These are phyloP conservation scores for Zaprionus davidi DNA, from an alignment of 1,140 invertebrate genomes.

Conservation along the genomic window DNA sequence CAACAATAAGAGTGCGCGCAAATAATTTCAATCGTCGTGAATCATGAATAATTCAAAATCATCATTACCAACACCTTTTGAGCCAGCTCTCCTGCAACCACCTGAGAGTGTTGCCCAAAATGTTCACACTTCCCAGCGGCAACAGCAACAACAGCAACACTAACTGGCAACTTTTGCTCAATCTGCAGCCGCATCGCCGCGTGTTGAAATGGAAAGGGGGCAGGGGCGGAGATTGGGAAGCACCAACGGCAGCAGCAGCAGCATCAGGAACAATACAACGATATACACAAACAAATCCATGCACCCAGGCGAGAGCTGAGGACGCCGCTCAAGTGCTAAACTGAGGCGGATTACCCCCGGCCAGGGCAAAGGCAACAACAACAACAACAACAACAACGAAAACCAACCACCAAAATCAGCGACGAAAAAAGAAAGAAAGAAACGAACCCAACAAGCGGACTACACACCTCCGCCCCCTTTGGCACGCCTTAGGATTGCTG, in stretches of 20 bases:
- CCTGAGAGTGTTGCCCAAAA: slow-evolving; percentile 80
- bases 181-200: slow-evolving; percentile 73
- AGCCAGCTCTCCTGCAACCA: slow-evolving; percentile 62
- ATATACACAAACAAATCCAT: slow-evolving; percentile 50
- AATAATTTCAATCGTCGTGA: slow-evolving; percentile 83
- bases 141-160: slow-evolving; percentile 38
- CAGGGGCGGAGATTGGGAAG: slow-evolving; percentile 25
- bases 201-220: slow-evolving; percentile 66
- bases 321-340: slow-evolving; percentile 80
- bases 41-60: slow-evolving; percentile 83
- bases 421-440: slow-evolving; percentile 34
- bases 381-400: neutral
- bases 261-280: slow-evolving; percentile 46
- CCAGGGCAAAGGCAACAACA: slow-evolving; percentile 55
- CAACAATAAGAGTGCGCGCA: slow-evolving; percentile 56
- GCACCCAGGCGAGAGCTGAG: slow-evolving; percentile 41
- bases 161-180: slow-evolving; percentile 75
- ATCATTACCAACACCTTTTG: slow-evolving; percentile 82
- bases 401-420: slow-evolving; percentile 65
- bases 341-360: slow-evolving; percentile 75
- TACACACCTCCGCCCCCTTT: slow-evolving; percentile 76
- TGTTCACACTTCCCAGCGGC: slow-evolving; percentile 80
- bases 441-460: slow-evolving; percentile 14
- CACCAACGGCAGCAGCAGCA: slow-evolving; percentile 6
- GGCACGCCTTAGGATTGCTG: slow-evolving; percentile 63